Evolutionary conservation across 2,797 vertebrate genomes (phyloP).

Genomic region (Ibycter americanus): DNA sequence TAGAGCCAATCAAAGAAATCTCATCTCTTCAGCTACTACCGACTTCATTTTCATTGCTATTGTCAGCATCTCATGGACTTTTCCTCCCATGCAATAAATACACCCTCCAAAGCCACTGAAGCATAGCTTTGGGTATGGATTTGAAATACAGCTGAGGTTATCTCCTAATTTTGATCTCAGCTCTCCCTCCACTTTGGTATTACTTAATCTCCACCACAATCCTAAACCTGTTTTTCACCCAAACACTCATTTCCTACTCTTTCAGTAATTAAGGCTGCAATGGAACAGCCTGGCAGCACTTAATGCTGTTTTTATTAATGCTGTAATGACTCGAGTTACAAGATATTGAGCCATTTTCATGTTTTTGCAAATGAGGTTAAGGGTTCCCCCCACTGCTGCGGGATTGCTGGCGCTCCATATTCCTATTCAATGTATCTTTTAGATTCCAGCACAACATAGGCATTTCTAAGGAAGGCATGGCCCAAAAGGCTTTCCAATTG

Average conservation of each 20-base stretch:
- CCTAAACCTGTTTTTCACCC: conserved; percentile 28
- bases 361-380: neutral
- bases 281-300: neutral
- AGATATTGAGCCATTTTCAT: neutral
- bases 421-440: neutral
- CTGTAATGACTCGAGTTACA: neutral
- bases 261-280: conserved; percentile 14
- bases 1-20: neutral
- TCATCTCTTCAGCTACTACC: neutral
- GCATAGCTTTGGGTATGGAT: neutral
- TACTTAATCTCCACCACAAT: neutral
- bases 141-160: neutral
- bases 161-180: neutral
- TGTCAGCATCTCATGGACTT: neutral
- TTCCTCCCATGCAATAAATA: neutral
- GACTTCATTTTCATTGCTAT: neutral
- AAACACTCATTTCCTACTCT: conserved; percentile 13
- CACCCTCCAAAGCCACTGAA: neutral
- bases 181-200: neutral
- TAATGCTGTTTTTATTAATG: conserved; percentile 37
- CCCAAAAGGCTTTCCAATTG: neutral
- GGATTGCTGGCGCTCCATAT: neutral
- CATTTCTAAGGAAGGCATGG: neutral
- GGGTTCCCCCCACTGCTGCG: neutral
- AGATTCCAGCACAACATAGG: neutral